Evolutionary conservation across 2,113 vertebrate genomes (phyloP).

Genomic region (Oceanodroma tethys): DNA sequence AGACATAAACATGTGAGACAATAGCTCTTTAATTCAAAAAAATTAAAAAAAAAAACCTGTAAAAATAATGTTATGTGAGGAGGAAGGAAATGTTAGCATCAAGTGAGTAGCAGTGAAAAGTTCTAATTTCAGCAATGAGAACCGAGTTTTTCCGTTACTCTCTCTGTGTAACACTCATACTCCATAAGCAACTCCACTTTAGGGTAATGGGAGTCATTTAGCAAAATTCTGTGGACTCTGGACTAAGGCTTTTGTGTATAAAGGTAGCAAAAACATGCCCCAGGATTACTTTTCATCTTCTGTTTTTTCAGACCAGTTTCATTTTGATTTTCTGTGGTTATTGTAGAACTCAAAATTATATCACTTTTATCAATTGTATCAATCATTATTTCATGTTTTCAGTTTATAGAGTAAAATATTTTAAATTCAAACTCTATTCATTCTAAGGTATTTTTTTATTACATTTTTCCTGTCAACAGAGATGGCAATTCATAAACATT

Average conservation of each 20-base stretch:
- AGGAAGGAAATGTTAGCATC: neutral
- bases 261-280: neutral
- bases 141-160: neutral
- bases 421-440: neutral
- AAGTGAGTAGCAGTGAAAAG: neutral
- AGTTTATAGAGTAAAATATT: neutral
- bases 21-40: neutral
- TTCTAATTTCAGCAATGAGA: neutral
- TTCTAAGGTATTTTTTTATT: neutral
- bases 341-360: neutral
- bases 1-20: neutral
- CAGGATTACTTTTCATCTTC: neutral
- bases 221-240: neutral
- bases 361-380: neutral
- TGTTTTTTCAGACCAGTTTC: neutral
- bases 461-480: neutral
- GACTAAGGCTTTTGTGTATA: neutral
- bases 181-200: neutral
- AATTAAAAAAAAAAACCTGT: rapidly evolving
- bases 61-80: neutral
- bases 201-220: neutral
- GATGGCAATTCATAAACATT: neutral
- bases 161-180: neutral
- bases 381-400: neutral
- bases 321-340: neutral